phyloP scores from a whole-genome alignment of 2,113 vertebrate genomes.

The Sebastes fasciatus region DNA sequence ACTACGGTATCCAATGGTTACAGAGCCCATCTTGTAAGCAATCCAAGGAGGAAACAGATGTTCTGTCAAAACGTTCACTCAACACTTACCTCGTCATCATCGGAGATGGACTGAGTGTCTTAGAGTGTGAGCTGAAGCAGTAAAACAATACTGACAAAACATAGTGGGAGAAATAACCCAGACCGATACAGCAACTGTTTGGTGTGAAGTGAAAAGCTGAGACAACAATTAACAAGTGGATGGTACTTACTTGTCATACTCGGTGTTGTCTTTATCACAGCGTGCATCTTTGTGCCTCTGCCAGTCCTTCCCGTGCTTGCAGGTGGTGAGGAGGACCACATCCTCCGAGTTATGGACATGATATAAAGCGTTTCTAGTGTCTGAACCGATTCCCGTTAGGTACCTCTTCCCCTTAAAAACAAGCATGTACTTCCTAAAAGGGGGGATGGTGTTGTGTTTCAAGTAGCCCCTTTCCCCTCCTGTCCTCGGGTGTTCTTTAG shows the following conservation, averaged over 20 bases:
- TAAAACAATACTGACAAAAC: background rate
- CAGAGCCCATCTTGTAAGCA: background rate
- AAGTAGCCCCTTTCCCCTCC: conserved; percentile 97
- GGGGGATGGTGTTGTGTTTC: conserved; percentile 95
- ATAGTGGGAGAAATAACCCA: background rate
- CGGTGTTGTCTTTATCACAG: conserved; percentile 95
- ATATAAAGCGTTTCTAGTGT: conserved; percentile 99
- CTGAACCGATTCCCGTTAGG: conserved; percentile 98
- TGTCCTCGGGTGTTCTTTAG: conserved; percentile 98
- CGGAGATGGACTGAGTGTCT: background rate
- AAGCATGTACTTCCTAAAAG: conserved; percentile 97
- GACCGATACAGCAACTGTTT: background rate
- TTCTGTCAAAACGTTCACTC: background rate
- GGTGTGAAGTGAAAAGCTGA: background rate
- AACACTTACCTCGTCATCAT: background rate
- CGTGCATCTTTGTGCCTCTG: conserved; percentile 98
- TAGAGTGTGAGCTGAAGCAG: background rate
- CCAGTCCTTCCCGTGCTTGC: conserved; percentile 99
- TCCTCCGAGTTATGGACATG: conserved; percentile 98
- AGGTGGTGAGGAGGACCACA: conserved; percentile 97
- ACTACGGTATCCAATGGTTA: background rate
- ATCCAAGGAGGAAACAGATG: background rate
- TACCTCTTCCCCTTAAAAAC: conserved; percentile 99
- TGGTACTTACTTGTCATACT: conserved; percentile 96
- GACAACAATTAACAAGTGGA: background rate